Conservation (phyloP, 2,797 vertebrate species). For the Chanos chanos region DNA sequence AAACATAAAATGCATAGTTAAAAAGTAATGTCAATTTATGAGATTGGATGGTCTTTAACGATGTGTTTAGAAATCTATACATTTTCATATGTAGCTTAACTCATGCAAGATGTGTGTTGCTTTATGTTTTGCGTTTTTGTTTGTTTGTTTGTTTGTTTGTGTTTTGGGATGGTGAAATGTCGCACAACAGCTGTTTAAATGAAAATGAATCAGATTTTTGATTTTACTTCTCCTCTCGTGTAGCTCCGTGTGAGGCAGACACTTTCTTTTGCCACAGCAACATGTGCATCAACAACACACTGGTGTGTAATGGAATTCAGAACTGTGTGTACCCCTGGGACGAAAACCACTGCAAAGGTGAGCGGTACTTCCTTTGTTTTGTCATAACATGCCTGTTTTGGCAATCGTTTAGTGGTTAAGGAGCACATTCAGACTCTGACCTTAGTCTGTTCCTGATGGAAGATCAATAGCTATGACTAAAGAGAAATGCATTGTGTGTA, state of each 20-base stretch:
- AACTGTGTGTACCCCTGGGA: constrained; percentile 99
- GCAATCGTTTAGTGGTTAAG: neutral
- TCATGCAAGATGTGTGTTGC: constrained; percentile 12
- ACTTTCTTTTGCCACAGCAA: constrained; percentile 98
- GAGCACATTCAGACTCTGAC: neutral
- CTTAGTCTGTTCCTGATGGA: neutral
- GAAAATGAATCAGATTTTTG: neutral
- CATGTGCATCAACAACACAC: constrained; percentile 97
- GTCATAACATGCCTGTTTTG: neutral
- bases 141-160: too few relatives aligned
- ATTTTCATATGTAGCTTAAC: constrained; percentile 25
- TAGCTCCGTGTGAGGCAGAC: constrained; percentile 94
- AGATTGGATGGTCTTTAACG: constrained; percentile 51
- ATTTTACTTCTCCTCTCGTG: constrained; percentile 35
- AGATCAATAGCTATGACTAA: neutral
- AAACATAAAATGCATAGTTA: constrained; percentile 64
- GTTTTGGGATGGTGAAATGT: constrained; percentile 3
- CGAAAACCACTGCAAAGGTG: constrained; percentile 98
- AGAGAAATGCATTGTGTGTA: neutral
- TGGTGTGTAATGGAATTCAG: constrained; percentile 97
- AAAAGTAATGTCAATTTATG: constrained; percentile 52
- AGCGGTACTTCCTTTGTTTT: constrained; percentile 36
- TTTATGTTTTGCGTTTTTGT: constrained; percentile 10
- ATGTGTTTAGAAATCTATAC: constrained; percentile 47
- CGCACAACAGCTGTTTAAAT: neutral